Base-by-base conservation (phyloP, 2,888 invertebrate species). In the Drosophila cognata region DNA sequence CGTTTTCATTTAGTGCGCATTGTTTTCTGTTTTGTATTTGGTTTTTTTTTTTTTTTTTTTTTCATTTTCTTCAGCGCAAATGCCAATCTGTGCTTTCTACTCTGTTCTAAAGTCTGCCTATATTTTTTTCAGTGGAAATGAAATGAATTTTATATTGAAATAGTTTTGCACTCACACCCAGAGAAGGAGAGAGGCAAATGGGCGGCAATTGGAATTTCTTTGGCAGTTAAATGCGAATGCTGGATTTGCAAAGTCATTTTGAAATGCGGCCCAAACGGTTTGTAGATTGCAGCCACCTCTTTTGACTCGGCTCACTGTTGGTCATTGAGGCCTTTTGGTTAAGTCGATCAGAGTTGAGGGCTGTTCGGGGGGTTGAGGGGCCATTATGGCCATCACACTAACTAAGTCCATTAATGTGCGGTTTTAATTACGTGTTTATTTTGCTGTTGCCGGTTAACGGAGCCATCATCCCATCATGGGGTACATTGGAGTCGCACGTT, bases 131-230 rank as follows among this genome's bases (percentile, higher is more conserved):
- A 46, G 35, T 61, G 62, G 57, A 88, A 86, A 79, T 74, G 87
- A 81, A 85, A 88, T 85, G 85, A 85, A 85, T 85, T 85, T 85
- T 88, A 85, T 88, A 85, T 85, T 85, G 89, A 88, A 85, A 85
- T 85, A 88, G 85, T 85, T 85, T 76, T 73, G 67, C 70, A 76
- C 55, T 29, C 68, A 64, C 28, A 36, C 53, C 46, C 35, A 58
- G 10, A 18, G 10, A 28, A 18, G 25, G 25, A 29, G 46, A 35
- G 53, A 21, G 36, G 21, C 52, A 21, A 51, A 31, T 7, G 51
- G 50, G n/a, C 46, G 67, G 63, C 74, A 73, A 81, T 81, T 75
- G 73, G 79, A 71, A 77, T 81, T 74, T 75, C 71, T 82, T 74
- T 62, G 51, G 72, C 64, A 55, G 55, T 75, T 74, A 60, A 72